Evolutionary conservation across 1,140 invertebrate genomes (phyloP).

Genomic region (Hestina assimilis): DNA sequence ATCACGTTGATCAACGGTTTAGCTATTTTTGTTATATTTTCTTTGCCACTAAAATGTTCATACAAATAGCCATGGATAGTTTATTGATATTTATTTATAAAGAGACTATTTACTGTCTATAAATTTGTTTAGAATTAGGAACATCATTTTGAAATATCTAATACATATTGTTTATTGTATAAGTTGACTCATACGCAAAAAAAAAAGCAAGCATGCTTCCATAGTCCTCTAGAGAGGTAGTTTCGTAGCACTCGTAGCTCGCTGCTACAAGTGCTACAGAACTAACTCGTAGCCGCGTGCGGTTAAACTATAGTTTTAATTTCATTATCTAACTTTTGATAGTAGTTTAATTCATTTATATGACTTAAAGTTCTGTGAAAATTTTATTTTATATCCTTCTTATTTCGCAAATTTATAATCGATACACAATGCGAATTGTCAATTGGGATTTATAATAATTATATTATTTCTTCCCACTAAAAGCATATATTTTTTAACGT

Average conservation of each 20-base stretch:
- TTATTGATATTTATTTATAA: too few species aligned
- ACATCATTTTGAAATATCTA: too few species aligned
- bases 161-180: not conserved
- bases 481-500: too few species aligned
- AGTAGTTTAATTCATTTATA: conserved; percentile 18
- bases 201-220: not conserved
- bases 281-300: conserved; percentile 5
- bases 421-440: not conserved
- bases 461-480: too few species aligned
- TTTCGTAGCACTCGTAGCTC: conserved; percentile 6
- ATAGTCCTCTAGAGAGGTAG: not conserved
- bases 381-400: not conserved
- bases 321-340: conserved; percentile 19
- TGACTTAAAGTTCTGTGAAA: conserved; percentile 8
- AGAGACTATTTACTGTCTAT: too few species aligned
- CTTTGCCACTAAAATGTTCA: too few species aligned
- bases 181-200: not conserved
- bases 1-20: not conserved
- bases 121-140: too few species aligned
- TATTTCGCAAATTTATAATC: not conserved
- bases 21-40: not conserved
- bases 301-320: conserved; percentile 6
- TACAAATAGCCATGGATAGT: too few species aligned
- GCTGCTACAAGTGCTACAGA: conserved; percentile 10
- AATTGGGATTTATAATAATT: too few species aligned